Base-by-base conservation (phyloP, 1,140 invertebrate species). In the Potamilus streckersoni region DNA sequence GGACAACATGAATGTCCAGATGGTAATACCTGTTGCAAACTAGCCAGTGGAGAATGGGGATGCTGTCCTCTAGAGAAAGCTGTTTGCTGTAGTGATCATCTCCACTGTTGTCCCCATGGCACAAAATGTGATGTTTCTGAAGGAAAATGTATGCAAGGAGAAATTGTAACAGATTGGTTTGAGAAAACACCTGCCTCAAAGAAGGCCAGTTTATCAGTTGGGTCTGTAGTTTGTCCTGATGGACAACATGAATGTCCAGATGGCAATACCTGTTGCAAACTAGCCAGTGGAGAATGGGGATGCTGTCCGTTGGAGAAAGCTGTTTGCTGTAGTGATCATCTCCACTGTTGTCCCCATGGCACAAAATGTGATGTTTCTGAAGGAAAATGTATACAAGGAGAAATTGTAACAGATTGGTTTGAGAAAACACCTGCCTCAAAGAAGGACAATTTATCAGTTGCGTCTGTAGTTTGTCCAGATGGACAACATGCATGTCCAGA, bases 241-340 rank as follows among this genome's bases (percentile, higher is more conserved):
- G 72, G 38, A 20, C 69, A 70, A 57, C 59, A 61, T 66, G 76
- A 84, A 60, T 90, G 89, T 78, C 88, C 88, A 8, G 77, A 81
- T 78, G 80, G 77, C 16, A 79, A 79, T 31, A 90, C 89, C n/a
- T 90, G 89, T 73, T 90, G 89, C 79, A 77, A 83, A 64, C 31
- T 88, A n/a, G 69, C 38, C 5, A 62, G 66, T 63, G 87, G 81
- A 16, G 57, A 80, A 14, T 90, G 74, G 60, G 88, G 88, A 38
- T 90, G 89, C 67, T 91, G 90, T 79, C 89, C 90, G 15, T 80
- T 84, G n/a, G 69, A 78, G 23, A 73, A 86, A 27, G 86, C 83
- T 79, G 82, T 85, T 6, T 87, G 84, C 71, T 86, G 83, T 76
- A 69, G 65, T 66, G 82, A 87, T 82, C 69, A 76, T 19, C 66